phyloP scores from a whole-genome alignment of 2,797 vertebrate genomes.

The Champsocephalus esox region DNA sequence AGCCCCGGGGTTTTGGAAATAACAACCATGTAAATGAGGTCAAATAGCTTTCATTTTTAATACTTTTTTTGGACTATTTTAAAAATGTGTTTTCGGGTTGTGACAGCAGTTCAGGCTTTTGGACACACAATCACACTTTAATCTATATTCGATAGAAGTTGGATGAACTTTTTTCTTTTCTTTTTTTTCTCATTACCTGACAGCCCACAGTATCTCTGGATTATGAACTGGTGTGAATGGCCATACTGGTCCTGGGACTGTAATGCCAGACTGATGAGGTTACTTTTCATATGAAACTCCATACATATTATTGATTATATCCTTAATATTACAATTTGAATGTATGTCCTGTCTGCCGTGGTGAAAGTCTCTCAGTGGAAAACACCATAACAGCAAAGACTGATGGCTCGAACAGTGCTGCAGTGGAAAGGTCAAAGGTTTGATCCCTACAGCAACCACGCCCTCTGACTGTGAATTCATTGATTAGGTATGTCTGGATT shows the following conservation, averaged over 20 bases:
- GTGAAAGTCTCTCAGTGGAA: conserved; percentile 32
- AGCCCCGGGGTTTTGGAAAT: conserved; percentile 24
- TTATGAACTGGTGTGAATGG: conserved; percentile 42
- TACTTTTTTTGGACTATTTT: conserved; percentile 49
- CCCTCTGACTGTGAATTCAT: conserved; percentile 59
- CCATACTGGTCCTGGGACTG: conserved; percentile 53
- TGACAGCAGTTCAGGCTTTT: conserved; percentile 36
- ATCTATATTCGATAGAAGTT: conserved; percentile 45
- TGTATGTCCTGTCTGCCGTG: conserved; percentile 56
- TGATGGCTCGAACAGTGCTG: conserved; percentile 36
- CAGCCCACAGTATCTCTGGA: conserved; percentile 44
- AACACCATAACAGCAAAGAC: conserved; percentile 34
- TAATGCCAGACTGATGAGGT: conserved; percentile 57
- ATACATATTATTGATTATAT: conserved; percentile 61
- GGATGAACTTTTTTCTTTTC: conserved; percentile 37
- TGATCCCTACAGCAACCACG: conserved; percentile 37
- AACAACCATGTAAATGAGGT: conserved; percentile 60
- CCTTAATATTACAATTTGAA: conserved; percentile 67
- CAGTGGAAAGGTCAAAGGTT: conserved; percentile 47
- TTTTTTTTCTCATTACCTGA: conserved; percentile 20
- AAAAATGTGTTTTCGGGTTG: conserved; percentile 28
- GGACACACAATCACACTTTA: conserved; percentile 44
- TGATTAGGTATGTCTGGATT: conserved; percentile 17
- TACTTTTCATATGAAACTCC: conserved; percentile 48
- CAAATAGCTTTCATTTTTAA: conserved; percentile 71